Conservation (phyloP, 2,797 vertebrate species). For the Huso huso region DNA sequence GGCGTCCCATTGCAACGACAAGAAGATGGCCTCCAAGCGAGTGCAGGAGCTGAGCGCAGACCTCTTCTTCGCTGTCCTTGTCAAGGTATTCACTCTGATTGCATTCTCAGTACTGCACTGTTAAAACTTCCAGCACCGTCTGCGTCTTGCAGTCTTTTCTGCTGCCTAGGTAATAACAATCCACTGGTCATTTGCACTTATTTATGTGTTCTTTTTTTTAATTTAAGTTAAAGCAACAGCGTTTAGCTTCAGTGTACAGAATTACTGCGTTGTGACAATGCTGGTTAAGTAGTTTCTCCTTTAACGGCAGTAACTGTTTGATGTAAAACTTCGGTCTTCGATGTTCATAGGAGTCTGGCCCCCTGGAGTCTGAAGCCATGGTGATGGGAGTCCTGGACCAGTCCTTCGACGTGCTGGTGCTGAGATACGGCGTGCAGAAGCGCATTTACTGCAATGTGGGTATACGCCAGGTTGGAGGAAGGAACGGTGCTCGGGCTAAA, state of each 20-base stretch:
- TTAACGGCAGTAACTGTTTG: constrained; percentile 9
- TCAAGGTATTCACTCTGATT: constrained; percentile 62
- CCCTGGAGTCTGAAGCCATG: constrained; percentile 93
- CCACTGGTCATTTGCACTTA: no score
- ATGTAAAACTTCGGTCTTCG: not conserved
- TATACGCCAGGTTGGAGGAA: constrained; percentile 7
- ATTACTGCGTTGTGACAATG: not conserved
- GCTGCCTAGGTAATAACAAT: not conserved
- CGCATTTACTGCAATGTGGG: constrained; percentile 92
- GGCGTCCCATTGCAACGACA: constrained; percentile 80
- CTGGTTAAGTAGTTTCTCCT: constrained; percentile 7
- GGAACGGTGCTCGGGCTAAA: constrained; percentile 32
- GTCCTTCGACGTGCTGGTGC: constrained; percentile 88
- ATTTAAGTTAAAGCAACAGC: no score
- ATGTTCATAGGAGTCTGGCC: constrained; percentile 74
- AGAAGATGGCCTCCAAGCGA: constrained; percentile 79
- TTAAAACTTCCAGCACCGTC: no score
- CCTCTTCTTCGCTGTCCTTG: constrained; percentile 83
- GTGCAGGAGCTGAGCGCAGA: constrained; percentile 85
- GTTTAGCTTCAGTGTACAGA: no score
- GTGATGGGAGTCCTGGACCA: constrained; percentile 91
- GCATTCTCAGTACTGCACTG: not conserved
- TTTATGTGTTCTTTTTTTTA: no score
- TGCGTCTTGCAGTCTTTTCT: not conserved
- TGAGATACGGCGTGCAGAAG: constrained; percentile 87